Percentiles rank a stretch among this genome's conserved stretches.
Evolutionary conservation across 1,140 invertebrate species (phyloP).

Genomic region (Cherax destructor): DNA sequence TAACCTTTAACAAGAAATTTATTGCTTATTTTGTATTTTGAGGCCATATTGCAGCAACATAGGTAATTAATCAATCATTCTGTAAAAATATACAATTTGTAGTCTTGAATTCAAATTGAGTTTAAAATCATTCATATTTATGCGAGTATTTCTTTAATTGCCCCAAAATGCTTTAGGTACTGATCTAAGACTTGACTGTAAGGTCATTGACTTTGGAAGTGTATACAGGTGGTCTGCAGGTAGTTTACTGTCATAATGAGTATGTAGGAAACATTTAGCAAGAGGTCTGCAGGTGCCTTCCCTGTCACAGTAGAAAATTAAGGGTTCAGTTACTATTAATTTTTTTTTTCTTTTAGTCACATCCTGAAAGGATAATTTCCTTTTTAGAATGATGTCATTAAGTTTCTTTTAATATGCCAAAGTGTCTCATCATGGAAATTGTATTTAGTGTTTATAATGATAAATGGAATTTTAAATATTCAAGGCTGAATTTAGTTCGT

Average conservation of each 20-base stretch:
- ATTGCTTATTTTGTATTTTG: too few species aligned
- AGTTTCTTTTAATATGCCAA: too few species aligned
- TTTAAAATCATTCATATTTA: not conserved
- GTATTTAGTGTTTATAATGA: not conserved
- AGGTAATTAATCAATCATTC: not conserved
- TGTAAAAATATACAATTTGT: not conserved
- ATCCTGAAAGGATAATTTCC: not conserved
- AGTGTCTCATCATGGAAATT: not conserved
- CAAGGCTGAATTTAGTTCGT: slow-evolving; percentile 8
- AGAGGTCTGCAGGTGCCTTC: not conserved
- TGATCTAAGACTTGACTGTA: not conserved
- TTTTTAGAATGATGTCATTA: not conserved
- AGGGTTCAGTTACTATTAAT: not conserved
- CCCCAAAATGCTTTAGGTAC: not conserved
- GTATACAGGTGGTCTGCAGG: too few species aligned
- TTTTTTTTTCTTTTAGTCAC: not conserved
- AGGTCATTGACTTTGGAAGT: too few species aligned
- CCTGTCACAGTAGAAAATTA: not conserved
- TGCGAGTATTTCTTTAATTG: not conserved
- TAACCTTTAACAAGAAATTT: too few species aligned
- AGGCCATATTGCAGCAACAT: too few species aligned
- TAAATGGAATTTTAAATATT: not conserved
- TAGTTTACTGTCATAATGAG: not conserved
- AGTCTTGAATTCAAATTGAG: not conserved
- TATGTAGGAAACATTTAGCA: not conserved